phyloP scores from a whole-genome alignment of 2,113 vertebrate genomes.

The Tragulus kanchil region DNA sequence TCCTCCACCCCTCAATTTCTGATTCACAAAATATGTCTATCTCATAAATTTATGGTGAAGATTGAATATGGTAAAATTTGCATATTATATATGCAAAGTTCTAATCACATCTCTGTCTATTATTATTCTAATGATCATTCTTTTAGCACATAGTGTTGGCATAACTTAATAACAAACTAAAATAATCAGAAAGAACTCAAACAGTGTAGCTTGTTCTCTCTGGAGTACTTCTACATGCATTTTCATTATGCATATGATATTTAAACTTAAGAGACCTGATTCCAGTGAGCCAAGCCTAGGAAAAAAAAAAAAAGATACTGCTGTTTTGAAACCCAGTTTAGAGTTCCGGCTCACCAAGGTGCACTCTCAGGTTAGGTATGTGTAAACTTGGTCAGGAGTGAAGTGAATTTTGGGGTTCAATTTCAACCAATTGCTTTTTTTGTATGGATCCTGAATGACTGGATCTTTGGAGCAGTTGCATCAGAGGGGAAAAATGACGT shows the following conservation, averaged over 20 bases:
- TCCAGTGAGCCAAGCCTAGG: neutral
- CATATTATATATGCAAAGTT: neutral
- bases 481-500: neutral
- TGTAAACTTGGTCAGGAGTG: neutral
- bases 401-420: neutral
- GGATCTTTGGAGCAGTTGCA: neutral
- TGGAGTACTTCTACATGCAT: neutral
- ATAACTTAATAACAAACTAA: neutral
- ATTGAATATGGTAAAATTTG: neutral
- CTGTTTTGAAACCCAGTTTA: constrained; percentile 17
- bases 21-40: neutral
- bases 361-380: neutral
- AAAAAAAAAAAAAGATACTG: neutral
- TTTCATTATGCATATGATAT: neutral
- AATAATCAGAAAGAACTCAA: neutral
- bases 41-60: neutral
- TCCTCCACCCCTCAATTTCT: neutral
- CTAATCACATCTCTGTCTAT: neutral
- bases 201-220: neutral
- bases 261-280: neutral
- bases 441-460: neutral
- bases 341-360: neutral
- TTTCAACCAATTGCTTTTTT: neutral
- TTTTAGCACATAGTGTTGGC: neutral
- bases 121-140: neutral